Evolutionary conservation across 2,888 invertebrate genomes (phyloP).

Genomic region (Nemapogon koenigi): DNA sequence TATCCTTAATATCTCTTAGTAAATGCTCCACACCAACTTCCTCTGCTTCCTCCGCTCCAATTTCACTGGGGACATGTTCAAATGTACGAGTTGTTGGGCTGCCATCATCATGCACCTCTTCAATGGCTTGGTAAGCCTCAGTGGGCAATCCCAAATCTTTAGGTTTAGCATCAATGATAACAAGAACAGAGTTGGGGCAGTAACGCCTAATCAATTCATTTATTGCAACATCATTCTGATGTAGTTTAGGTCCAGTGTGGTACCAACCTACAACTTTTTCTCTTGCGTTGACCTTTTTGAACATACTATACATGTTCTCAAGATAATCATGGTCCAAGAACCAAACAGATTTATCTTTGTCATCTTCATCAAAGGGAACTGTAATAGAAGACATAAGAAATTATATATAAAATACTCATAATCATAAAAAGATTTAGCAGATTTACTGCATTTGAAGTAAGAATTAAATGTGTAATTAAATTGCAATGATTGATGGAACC

Average conservation of each 20-base stretch:
- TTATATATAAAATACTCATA: no score
- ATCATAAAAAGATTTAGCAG: no score
- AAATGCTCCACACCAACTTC: slow-evolving; percentile 99
- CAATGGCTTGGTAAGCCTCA: slow-evolving; percentile 97
- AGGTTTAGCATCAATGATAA: slow-evolving; percentile 99
- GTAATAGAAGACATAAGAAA: no score
- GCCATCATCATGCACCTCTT: slow-evolving; percentile 99
- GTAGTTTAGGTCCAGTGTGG: slow-evolving; percentile 98
- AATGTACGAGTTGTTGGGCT: slow-evolving; percentile 98
- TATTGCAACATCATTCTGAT: slow-evolving; percentile 98
- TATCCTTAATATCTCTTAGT: slow-evolving; percentile 93
- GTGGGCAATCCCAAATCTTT: slow-evolving; percentile 97
- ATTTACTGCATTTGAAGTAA: no score
- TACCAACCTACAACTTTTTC: slow-evolving; percentile 99
- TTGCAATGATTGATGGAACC: no score
- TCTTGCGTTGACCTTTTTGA: slow-evolving; percentile 98
- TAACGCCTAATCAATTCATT: slow-evolving; percentile 96
- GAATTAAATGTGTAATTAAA: no score
- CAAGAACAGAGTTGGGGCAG: slow-evolving; percentile 95
- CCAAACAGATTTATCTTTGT: slow-evolving; percentile 98
- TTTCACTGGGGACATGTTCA: slow-evolving; percentile 99
- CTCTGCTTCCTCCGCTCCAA: slow-evolving; percentile 99
- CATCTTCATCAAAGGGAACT: slow-evolving; percentile 99
- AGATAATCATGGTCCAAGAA: slow-evolving; percentile 99
- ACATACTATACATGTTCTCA: slow-evolving; percentile 99